Evolutionary conservation across 92 coral and sea anemone genomes (phyloP).

Genomic region (Galaxea fascicularis): DNA sequence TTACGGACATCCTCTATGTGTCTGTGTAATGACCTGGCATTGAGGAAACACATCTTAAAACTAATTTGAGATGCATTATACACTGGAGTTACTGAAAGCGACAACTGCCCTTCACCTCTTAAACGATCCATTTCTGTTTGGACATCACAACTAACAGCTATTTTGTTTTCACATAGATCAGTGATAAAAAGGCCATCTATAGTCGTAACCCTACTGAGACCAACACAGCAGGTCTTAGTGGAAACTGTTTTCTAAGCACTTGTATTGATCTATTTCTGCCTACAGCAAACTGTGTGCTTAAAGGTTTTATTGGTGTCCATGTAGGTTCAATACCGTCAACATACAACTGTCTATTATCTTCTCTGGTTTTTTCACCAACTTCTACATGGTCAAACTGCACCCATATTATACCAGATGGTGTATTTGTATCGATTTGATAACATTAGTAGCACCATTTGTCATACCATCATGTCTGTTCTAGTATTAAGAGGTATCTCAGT

Average conservation of each 20-base stretch:
- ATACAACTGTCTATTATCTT: no score
- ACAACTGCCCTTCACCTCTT: conserved; percentile 59
- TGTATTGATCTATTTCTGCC: conserved; percentile 75
- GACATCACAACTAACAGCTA: conserved; percentile 70
- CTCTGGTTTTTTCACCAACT: conserved; percentile 73
- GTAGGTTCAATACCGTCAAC: conserved; percentile 65
- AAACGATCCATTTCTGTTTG: conserved; percentile 50
- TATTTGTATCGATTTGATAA: conserved; percentile 56
- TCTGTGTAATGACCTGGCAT: conserved; percentile 69
- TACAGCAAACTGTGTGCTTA: conserved; percentile 74
- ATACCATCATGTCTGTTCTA: conserved; percentile 66
- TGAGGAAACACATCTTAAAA: conserved; percentile 51
- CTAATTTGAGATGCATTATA: conserved; percentile 48
- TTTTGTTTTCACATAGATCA: conserved; percentile 78
- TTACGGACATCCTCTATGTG: conserved; percentile 62
- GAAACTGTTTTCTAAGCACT: conserved; percentile 78
- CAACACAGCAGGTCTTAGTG: conserved; percentile 78
- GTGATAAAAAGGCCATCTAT: conserved; percentile 71
- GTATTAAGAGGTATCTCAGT: conserved; percentile 44
- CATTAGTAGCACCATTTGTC: conserved; percentile 72
- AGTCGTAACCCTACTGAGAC: conserved; percentile 78
- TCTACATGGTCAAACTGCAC: conserved; percentile 66
- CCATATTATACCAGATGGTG: conserved; percentile 79
- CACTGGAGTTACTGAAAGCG: conserved; percentile 53
- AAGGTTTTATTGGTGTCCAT: conserved; percentile 81